Conservation (phyloP, 2,797 vertebrate genomes). For the Xiphorhynchus erythropygius region DNA sequence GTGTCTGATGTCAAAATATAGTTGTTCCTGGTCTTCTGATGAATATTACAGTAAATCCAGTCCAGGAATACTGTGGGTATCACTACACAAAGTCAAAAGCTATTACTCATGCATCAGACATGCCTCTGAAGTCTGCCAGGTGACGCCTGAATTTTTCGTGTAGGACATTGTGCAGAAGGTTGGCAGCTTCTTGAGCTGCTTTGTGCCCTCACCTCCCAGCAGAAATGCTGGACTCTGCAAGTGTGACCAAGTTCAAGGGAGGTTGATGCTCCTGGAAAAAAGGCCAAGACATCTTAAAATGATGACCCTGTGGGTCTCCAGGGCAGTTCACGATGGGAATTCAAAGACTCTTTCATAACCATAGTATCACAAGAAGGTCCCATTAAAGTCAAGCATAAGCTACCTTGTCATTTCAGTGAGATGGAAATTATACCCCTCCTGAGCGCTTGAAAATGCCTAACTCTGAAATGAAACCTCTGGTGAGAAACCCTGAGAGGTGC, state of each 20-base stretch:
- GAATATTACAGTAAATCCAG: not conserved
- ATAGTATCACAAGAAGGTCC: not conserved
- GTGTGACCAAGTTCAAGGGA: not conserved
- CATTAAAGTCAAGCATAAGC: not conserved
- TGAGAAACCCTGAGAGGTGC: not conserved
- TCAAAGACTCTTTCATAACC: not conserved
- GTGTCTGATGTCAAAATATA: not conserved
- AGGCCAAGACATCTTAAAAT: not conserved
- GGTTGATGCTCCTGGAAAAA: not conserved
- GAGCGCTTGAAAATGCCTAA: not conserved
- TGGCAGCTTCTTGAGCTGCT: not conserved
- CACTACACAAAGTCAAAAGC: not conserved
- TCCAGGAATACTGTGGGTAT: not conserved
- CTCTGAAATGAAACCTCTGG: not conserved
- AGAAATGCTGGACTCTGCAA: rapidly evolving
- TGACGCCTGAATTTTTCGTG: not conserved
- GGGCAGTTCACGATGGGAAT: not conserved
- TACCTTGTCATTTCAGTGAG: not conserved
- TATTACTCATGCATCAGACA: not conserved
- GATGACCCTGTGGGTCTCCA: not conserved
- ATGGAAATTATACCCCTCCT: not conserved
- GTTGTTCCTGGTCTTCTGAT: not conserved
- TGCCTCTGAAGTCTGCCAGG: rapidly evolving
- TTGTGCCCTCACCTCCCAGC: not conserved
- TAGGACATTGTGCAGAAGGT: not conserved